Evolutionary conservation across 2,888 invertebrate genomes (phyloP).

Genomic region (Netelia fuscicornis): DNA sequence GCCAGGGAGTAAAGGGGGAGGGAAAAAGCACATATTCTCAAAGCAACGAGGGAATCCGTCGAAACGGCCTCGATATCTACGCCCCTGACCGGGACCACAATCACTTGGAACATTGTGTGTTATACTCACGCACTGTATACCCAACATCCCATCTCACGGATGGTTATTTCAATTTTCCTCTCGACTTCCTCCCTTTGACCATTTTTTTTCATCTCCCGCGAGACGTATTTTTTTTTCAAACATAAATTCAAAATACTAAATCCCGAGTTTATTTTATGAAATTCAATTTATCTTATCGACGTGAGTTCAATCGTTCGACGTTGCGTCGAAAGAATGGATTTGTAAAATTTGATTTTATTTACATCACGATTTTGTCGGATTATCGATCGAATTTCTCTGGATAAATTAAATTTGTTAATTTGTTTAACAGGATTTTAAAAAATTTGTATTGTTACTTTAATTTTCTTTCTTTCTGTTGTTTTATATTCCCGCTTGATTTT

Average conservation of each 20-base stretch:
- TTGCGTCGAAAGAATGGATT: too few relatives aligned
- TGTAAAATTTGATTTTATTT: too few relatives aligned
- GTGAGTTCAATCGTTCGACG: too few relatives aligned
- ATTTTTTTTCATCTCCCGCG: too few relatives aligned
- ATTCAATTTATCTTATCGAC: too few relatives aligned
- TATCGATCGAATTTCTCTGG: too few relatives aligned
- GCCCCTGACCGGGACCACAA: constrained; percentile 56
- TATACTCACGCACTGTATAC: constrained; percentile 14
- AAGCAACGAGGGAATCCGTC: constrained; percentile 9
- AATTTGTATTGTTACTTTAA: background rate
- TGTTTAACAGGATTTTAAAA: too few relatives aligned
- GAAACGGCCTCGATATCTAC: constrained; percentile 45
- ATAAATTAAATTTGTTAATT: too few relatives aligned
- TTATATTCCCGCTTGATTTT: background rate
- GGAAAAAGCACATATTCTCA: constrained; percentile 1
- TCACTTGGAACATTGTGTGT: constrained; percentile 34
- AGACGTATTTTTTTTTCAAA: too few relatives aligned
- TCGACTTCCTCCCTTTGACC: background rate
- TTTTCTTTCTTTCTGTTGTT: background rate
- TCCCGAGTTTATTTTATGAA: too few relatives aligned
- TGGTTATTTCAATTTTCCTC: background rate
- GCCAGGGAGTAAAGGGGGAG: background rate
- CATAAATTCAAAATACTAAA: too few relatives aligned
- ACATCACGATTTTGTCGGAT: too few relatives aligned
- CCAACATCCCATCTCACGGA: constrained; percentile 20